Evolutionary conservation across 2,888 invertebrate genomes (phyloP), one percentile per base, ranked within the genome.

Genomic region (Temnothorax unifasciatus): DNA sequence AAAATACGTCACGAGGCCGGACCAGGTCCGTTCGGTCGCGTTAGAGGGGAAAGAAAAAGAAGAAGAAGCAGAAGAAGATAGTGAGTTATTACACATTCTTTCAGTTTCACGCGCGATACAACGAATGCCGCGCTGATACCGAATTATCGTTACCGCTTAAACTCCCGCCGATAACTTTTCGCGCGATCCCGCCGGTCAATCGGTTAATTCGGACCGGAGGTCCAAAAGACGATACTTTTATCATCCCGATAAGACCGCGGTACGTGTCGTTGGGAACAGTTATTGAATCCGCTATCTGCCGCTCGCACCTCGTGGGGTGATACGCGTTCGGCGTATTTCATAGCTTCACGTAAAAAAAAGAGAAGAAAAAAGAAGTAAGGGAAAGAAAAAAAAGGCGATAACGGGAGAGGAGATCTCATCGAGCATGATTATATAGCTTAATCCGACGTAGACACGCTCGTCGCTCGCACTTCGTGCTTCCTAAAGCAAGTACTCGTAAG

Each of bases 271-370:
- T 25, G 64, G 52, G 8, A 52, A 38, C 18, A 52, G 5, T 77
- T 77, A 77, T 68, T 77, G 77, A 68, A 68, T 54, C 2, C 9
- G 25, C 41, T 77, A 77, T 68, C 68, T 54, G n/a, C 13, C n/a
- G 54, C 38, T 76, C 66, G 47, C 68, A 68, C 54, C 38, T 77
- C 41, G 4, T 3, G 25, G 18, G 21, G 50, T 18, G 66, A 66
- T 77, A 77, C 38, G 13, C 13, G 6, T 9, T 41, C 18, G 38
- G 8, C 29, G 50, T 0, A 41, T 47, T 75, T 29, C 8, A 61
- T 59, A 47, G 1, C 47, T 75, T 47, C 47, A 15, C 21, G 18
- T 47, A 21, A 59, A 61, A 75, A 38, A 21, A 50, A 29, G 29
- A n/a, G 6, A 34, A 5, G 13, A 13, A 29, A 29, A 29, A 29